Percentiles rank a stretch among this genome's conserved stretches.
phyloP scores from a whole-genome alignment of 2,888 invertebrate species.

The Lamproptera curius region DNA sequence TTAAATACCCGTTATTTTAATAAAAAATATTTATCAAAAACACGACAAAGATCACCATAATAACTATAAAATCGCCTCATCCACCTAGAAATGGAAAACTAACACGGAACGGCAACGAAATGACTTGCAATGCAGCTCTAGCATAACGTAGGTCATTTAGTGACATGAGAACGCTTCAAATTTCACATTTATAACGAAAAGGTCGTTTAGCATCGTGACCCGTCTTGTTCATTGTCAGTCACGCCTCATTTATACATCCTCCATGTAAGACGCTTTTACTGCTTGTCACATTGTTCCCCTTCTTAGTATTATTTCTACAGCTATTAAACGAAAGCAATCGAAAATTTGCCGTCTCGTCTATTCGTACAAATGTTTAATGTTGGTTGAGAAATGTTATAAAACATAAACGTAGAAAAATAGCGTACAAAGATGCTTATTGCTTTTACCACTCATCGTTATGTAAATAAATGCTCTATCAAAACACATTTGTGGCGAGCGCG shows the following conservation, averaged over 20 bases:
- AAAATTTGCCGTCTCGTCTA: no score
- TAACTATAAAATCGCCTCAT: no score
- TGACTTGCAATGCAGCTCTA: no score
- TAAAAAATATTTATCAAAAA: no score
- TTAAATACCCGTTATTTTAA: no score
- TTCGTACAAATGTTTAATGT: no score
- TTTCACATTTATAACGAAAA: conserved; percentile 8
- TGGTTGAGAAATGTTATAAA: no score
- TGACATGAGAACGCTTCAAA: conserved; percentile 4
- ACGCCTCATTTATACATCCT: conserved; percentile 61
- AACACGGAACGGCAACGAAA: no score
- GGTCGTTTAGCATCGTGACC: conserved; percentile 51
- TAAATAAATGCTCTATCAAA: background rate
- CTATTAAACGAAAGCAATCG: conserved; percentile 11
- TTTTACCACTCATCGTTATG: background rate
- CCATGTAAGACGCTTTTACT: conserved; percentile 42
- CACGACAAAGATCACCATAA: no score
- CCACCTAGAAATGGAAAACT: no score
- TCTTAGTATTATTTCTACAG: conserved; percentile 27
- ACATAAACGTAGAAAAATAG: no score
- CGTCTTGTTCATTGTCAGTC: conserved; percentile 50
- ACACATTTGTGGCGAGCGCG: conserved; percentile 26
- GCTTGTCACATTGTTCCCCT: conserved; percentile 39
- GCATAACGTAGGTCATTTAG: background rate
- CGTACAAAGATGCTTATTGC: background rate